Conservation (phyloP, 1,140 invertebrate genomes). For the Cotesia glomerata region DNA sequence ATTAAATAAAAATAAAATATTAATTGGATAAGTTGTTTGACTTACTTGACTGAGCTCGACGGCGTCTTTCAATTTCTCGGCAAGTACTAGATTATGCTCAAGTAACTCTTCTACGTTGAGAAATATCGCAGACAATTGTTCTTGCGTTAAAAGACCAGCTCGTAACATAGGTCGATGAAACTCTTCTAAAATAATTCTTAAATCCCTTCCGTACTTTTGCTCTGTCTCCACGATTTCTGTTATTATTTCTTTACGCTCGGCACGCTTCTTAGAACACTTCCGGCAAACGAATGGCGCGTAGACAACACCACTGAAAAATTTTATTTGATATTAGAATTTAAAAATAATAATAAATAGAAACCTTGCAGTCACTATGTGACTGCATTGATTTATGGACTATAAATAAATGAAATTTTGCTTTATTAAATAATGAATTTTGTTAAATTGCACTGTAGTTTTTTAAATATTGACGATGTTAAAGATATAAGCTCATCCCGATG, state of each 20-base stretch:
- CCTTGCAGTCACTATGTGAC: no score
- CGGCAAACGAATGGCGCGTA: constrained; percentile 83
- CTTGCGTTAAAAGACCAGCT: constrained; percentile 80
- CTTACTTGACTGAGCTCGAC: constrained; percentile 78
- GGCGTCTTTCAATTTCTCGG: constrained; percentile 83
- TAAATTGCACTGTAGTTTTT: no score
- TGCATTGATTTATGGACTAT: no score
- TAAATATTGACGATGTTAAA: no score
- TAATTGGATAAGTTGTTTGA: background rate
- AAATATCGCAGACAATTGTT: constrained; percentile 88
- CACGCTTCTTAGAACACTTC: constrained; percentile 85
- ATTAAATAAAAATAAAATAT: background rate
- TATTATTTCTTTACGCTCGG: constrained; percentile 92
- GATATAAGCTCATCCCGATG: no score
- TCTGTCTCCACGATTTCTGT: constrained; percentile 96
- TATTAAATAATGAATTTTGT: no score
- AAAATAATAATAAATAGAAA: no score
- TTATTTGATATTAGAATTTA: background rate
- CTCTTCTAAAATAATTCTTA: constrained; percentile 91
- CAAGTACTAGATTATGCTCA: constrained; percentile 85
- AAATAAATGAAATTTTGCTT: no score
- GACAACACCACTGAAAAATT: constrained; percentile 67
- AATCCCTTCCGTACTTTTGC: constrained; percentile 91
- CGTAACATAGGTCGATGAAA: constrained; percentile 93
- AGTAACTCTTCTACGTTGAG: constrained; percentile 92